Base-by-base conservation (phyloP, 2,797 vertebrate species). In the Lepus oiostolus region DNA sequence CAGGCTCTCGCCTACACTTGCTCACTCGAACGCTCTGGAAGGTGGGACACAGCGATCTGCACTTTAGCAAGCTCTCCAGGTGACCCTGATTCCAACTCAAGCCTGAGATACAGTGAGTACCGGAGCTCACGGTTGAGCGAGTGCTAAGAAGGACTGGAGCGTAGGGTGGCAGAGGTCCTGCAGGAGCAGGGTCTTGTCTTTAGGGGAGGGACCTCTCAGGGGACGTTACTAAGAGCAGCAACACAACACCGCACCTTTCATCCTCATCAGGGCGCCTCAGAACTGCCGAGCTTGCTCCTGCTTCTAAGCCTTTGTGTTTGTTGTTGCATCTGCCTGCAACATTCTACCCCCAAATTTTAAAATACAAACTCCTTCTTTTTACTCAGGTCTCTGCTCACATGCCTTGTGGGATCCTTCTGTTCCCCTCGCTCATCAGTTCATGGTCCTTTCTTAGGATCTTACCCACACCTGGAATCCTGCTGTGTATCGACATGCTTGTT, bases 321-420 rank as follows among this genome's bases (percentile, higher is more conserved):
- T 71, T 83, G 17, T 28, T 84, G 16, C 7, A 65, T 88, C 68
- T 65, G 14, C 16, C 50, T 86, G 2, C 60, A 90, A 92, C 24
- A 12, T 52, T 90, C 67, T 67, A 60, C 42, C 4, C 9, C 32
- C 28, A 30, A 5, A 11, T n/a, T 85, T 60, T 62, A 13, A 96
- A 84, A 38, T 42, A 9, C 19, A 5, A 65, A 54, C 7, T 58
- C 24, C 77, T 85, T 79, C 7, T 38, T 19, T 19, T 85, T 22
- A 22, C 79, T 90, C 47, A 71, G 65, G 60, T 30, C 54, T 79
- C 83, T 65, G 47, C 80, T 85, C 84, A 68, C 84, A 82, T 10
- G n/a, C 12, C 62, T 83, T 74, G 62, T 24, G 58, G 63, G 14
- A 30, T 32, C 30, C 74, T 65, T 50, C 71, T 32, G 16, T 5